These are phyloP conservation scores for Enteromius fasciolatus DNA, from an alignment of 2,797 vertebrate species.

Conservation along the genomic window DNA sequence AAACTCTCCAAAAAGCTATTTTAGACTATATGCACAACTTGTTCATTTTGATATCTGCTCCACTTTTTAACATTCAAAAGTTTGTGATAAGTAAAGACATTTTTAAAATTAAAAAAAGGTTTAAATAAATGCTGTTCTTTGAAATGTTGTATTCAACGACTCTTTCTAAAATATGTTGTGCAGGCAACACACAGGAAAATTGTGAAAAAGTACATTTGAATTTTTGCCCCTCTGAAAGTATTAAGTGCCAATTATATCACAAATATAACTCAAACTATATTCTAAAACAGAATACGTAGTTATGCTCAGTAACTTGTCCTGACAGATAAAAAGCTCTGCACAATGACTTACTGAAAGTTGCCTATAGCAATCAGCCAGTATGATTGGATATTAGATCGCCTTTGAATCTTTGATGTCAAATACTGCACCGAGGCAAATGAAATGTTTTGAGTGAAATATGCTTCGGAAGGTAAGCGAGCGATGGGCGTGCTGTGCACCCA, in stretches of 20 bases:
- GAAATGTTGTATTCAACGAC: not conserved
- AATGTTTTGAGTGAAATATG: not conserved
- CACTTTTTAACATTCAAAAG: not conserved
- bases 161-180: not conserved
- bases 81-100: not conserved
- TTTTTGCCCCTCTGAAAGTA: not conserved
- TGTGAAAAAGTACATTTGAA: not conserved
- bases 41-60: not conserved
- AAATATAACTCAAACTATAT: not conserved
- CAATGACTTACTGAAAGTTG: not conserved
- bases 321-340: not conserved
- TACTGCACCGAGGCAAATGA: not conserved
- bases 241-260: not conserved
- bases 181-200: not conserved
- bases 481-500: not conserved
- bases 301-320: not conserved
- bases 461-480: not conserved
- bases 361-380: not conserved
- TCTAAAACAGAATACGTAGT: not conserved
- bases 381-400: slow-evolving; percentile 3
- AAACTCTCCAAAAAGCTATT: slow-evolving; percentile 12
- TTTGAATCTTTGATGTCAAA: slow-evolving; percentile 19
- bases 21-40: not conserved
- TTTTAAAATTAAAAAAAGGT: not conserved
- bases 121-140: not conserved